A percentile compares a stretch with the other conserved stretches of the same genome.
These are phyloP conservation scores for Andrena bucephala DNA, from an alignment of 2,888 invertebrate species.

Conservation along the genomic window DNA sequence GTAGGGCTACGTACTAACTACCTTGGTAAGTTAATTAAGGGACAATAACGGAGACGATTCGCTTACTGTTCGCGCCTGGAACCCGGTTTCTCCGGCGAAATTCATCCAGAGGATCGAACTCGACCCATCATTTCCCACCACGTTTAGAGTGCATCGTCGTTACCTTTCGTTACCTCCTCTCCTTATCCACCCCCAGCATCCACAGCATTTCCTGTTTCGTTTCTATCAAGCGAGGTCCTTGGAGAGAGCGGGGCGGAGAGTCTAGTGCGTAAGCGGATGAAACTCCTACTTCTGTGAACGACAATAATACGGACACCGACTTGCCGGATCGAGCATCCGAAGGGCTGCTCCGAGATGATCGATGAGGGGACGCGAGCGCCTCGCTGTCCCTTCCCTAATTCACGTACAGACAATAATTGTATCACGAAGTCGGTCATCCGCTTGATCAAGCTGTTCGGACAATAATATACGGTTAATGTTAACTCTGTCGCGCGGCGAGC, in stretches of 20 bases:
- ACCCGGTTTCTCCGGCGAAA: slow-evolving; percentile 45
- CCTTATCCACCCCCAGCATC: neutral
- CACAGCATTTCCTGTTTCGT: slow-evolving; percentile 18
- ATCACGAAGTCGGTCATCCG: slow-evolving; percentile 16
- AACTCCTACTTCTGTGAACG: slow-evolving; percentile 81
- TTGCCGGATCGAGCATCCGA: slow-evolving; percentile 52
- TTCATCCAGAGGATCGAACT: slow-evolving; percentile 42
- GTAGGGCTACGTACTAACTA: slow-evolving; percentile 35
- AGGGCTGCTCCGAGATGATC: slow-evolving; percentile 69
- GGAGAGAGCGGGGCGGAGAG: slow-evolving; percentile 51
- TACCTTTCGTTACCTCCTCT: neutral
- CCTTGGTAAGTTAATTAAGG: slow-evolving; percentile 45
- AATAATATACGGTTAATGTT: slow-evolving; percentile 36
- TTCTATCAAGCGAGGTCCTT: slow-evolving; percentile 54
- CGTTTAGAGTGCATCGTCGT: neutral
- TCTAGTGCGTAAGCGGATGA: slow-evolving; percentile 75
- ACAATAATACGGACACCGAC: slow-evolving; percentile 78
- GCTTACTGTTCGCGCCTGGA: slow-evolving; percentile 49
- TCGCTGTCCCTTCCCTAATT: slow-evolving; percentile 10
- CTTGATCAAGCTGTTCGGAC: slow-evolving; percentile 31
- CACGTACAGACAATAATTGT: slow-evolving; percentile 34
- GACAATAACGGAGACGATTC: slow-evolving; percentile 59
- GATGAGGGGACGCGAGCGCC: neutral
- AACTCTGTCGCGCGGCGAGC: slow-evolving; percentile 21
- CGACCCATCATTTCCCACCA: neutral